Conservation (phyloP, 1,140 invertebrate species). For the Coptotermes formosanus region DNA sequence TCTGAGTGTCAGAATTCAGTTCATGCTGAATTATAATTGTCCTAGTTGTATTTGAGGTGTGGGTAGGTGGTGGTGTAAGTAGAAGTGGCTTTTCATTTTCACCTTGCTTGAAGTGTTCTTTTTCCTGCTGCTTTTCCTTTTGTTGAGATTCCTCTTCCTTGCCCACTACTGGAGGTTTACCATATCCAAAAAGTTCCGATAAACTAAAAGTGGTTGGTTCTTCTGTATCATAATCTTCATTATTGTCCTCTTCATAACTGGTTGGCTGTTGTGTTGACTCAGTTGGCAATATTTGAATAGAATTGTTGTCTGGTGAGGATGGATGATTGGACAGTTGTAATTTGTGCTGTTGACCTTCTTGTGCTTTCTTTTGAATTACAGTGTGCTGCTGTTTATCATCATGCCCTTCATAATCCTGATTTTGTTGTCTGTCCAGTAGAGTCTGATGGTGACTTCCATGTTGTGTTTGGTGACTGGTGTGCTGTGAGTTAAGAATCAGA, state of each 20-base stretch:
- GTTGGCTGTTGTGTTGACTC: not conserved
- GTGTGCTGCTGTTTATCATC: no score
- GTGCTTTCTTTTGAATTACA: not conserved
- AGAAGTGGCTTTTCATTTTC: not conserved
- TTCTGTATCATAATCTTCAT: constrained; percentile 17
- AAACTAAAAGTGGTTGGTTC: not conserved
- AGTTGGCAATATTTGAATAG: not conserved
- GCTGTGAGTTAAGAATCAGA: no score
- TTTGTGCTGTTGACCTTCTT: not conserved
- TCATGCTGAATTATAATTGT: not conserved
- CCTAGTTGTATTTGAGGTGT: not conserved
- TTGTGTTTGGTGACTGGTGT: no score
- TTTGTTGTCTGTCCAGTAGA: no score
- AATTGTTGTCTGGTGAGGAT: not conserved
- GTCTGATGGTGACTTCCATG: no score
- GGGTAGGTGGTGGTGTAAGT: not conserved
- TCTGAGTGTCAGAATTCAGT: not conserved
- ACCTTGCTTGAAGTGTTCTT: not conserved
- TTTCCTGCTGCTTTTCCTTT: not conserved
- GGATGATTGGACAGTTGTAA: not conserved
- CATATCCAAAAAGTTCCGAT: not conserved
- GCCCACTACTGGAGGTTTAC: not conserved
- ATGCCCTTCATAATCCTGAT: no score
- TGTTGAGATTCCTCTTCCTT: not conserved
- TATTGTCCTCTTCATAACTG: not conserved